Base-by-base conservation (phyloP, 2,888 invertebrate species). In the Drosophila villosipedis region DNA sequence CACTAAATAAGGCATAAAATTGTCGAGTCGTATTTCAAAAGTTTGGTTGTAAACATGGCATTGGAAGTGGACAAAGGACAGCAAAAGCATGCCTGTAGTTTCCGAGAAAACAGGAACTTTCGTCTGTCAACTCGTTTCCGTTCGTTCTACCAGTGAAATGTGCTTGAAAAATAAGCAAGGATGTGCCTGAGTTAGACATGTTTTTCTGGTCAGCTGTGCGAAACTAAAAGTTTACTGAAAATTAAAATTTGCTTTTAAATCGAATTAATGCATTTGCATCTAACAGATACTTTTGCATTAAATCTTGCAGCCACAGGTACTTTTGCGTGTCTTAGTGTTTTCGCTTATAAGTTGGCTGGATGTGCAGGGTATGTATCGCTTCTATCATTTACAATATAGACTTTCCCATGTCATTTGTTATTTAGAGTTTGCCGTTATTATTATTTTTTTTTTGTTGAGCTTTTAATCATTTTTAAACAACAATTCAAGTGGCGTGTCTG, bases 381-480 rank as follows among this genome's bases (percentile, higher is more conserved):
- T 67, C 59, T 31, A 33, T 61, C 55, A 55, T 16, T 47, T n/a
- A 14, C 12, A 4, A 7, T 12, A 3, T 16, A 3, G 2, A 30
- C 25, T n/a, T 7, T 10, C 16, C 10, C 10, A 3, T 30, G 50
- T 43, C 52, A 64, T 50, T 70, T 69, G n/a, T 53, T 65, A 64
- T 70, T 72, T 58, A 64, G 57, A 71, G 63, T 57, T 68, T 68
- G 62, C 57, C 67, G 73, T 75, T 72, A 7, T 28, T 77, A 7
- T 28, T 39, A 4, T 2, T 14, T 55, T 60, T 43, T 63, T 63
- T 31, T 60, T 68, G 55, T 68, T 61, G 71, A 83, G 80, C 67
- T 80, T 83, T 83, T 83, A 83, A 85, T 83, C 75, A 85, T 85
- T 83, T 85, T 85, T 78, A 83, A 83, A 83, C 73, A 83, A 84